A percentile compares a stretch with the other conserved stretches of the same genome.
Conservation (phyloP, 1,140 invertebrate genomes). For the Argopecten irradians region DNA sequence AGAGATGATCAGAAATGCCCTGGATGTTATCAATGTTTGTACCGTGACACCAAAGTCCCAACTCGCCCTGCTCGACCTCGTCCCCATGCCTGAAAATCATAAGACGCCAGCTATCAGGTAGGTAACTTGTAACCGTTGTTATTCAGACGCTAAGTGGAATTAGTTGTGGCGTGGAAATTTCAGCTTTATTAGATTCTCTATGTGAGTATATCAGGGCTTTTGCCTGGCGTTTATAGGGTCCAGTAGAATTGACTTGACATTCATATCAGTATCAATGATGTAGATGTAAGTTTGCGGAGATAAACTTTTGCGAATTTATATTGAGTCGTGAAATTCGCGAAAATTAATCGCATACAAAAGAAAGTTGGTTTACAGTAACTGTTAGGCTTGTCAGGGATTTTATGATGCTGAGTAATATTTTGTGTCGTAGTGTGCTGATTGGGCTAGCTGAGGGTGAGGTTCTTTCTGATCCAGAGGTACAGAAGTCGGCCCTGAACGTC, state of each 20-base stretch:
- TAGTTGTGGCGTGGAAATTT: too few relatives aligned
- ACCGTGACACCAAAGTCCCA: slow-evolving; percentile 93
- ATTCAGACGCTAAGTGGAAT: too few relatives aligned
- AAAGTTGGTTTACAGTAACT: background rate
- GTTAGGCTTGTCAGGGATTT: background rate
- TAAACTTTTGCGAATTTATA: too few relatives aligned
- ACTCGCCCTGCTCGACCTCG: slow-evolving; percentile 86
- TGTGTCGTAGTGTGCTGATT: slow-evolving; percentile 81
- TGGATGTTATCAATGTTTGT: slow-evolving; percentile 94
- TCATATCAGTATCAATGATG: too few relatives aligned
- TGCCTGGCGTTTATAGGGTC: too few relatives aligned
- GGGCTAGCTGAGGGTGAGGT: slow-evolving; percentile 94
- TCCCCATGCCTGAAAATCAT: slow-evolving; percentile 77
- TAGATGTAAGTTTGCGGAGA: too few relatives aligned
- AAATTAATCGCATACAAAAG: too few relatives aligned
- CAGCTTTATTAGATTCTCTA: too few relatives aligned
- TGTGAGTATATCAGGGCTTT: too few relatives aligned
- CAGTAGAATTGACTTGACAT: too few relatives aligned
- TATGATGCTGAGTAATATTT: background rate
- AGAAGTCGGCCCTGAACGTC: slow-evolving; percentile 91
- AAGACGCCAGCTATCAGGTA: slow-evolving; percentile 71
- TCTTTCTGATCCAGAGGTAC: slow-evolving; percentile 91
- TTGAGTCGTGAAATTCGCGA: too few relatives aligned
- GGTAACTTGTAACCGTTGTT: too few relatives aligned
- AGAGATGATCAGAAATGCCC: slow-evolving; percentile 91